Base-by-base conservation (phyloP, 2,113 vertebrate genomes). In the Ellobius talpinus region DNA sequence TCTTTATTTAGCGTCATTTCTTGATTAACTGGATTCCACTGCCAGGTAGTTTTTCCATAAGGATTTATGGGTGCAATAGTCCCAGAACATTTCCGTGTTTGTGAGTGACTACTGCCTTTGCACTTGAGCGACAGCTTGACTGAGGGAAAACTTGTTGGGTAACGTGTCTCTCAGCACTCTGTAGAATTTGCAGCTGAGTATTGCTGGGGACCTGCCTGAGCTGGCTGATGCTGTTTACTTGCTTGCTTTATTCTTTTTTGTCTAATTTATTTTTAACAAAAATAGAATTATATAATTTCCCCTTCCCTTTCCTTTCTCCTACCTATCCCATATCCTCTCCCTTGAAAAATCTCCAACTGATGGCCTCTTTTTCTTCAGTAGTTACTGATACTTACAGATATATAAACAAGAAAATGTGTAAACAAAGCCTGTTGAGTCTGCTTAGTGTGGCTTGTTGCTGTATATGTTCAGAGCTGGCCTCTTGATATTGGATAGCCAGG, bases 1-100 rank as follows among this genome's bases (percentile, higher is more conserved):
- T 93, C 90, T 96, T 96, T 90, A 90, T 97, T 95, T 94, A 95
- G 55, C 63, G n/a, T 90, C 42, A 12, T 76, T 58, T 96, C 70
- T 94, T 65, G 70, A 93, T 87, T 47, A 76, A 87, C 50, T 82
- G 81, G 65, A 92, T 94, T 95, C 82, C 47, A 78, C 73, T 39
- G 39, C 24, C 66, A 93, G 45, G n/a, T 58, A 91, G 79, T 86
- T 92, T 96, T 88, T 92, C n/a, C 31, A 94, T 92, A 96, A 81
- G 70, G 86, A 36, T 16, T 65, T 70, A 82, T 9, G 21, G 31
- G 36, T 76, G 31, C 87, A 78, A 76, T 21, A 66, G 90, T 89
- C 55, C 21, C 3, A 4, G 39, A 42, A 42, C 74, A 50, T 63
- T 87, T 93, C 81, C 42, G 1, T 79, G n/a, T 87, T 84, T 70